These are phyloP conservation scores for Drosophila subpulchrella DNA, from an alignment of 1,140 invertebrate genomes.

Conservation along the genomic window DNA sequence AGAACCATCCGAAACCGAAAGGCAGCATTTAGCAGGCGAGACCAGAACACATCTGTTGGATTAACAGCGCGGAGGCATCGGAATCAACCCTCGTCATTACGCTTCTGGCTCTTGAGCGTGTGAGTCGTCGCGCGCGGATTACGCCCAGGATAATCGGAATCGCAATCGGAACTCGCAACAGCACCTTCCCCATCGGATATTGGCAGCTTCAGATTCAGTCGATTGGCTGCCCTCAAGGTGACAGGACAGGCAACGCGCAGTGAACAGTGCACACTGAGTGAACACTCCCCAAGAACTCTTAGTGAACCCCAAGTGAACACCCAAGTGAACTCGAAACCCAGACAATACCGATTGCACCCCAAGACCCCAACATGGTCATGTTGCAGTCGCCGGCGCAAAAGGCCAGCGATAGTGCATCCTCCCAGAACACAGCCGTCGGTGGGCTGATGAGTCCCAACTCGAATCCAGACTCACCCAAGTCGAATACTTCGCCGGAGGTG, in stretches of 20 bases:
- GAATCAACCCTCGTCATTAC: slow-evolving; percentile 71
- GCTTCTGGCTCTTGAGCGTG: slow-evolving; percentile 60
- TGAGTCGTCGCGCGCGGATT: slow-evolving; percentile 70
- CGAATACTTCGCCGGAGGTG: slow-evolving; percentile 73
- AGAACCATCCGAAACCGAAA: slow-evolving; percentile 4
- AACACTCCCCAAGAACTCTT: slow-evolving; percentile 11
- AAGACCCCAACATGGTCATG: slow-evolving; percentile 77
- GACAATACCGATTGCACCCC: not conserved
- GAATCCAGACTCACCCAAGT: slow-evolving; percentile 80
- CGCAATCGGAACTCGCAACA: slow-evolving; percentile 6
- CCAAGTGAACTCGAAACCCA: not conserved
- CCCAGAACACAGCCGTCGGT: slow-evolving; percentile 58
- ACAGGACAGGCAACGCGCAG: slow-evolving; percentile 69
- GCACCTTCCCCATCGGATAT: slow-evolving; percentile 36
- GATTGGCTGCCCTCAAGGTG: slow-evolving; percentile 81
- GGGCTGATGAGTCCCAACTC: slow-evolving; percentile 81
- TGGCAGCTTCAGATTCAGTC: slow-evolving; percentile 71
- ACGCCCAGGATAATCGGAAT: slow-evolving; percentile 67
- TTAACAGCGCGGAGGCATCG: slow-evolving; percentile 27
- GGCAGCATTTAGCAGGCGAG: slow-evolving; percentile 69
- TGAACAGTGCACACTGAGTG: slow-evolving; percentile 4
- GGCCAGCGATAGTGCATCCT: slow-evolving; percentile 56
- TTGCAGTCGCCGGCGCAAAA: slow-evolving; percentile 81
- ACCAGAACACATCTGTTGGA: slow-evolving; percentile 55
- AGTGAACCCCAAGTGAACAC: slow-evolving; percentile 28